Evolutionary conservation across 2,797 vertebrate genomes (phyloP).

Genomic region (Pseudochromis fuscus): DNA sequence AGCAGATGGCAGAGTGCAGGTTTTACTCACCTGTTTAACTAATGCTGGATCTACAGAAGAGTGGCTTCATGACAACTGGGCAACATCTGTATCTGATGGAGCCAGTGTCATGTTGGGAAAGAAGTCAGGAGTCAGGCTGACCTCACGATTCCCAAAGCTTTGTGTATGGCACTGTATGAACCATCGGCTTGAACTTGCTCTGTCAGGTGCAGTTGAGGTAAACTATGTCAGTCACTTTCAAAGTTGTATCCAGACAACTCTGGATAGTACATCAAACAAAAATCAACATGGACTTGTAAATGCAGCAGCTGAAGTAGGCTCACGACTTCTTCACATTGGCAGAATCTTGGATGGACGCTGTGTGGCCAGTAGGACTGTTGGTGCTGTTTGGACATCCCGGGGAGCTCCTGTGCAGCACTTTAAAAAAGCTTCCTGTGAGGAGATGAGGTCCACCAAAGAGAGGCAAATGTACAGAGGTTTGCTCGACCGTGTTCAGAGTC

Average conservation of each 20-base stretch:
- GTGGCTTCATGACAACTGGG: not conserved
- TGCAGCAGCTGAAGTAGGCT: conserved; percentile 2
- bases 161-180: conserved; percentile 1
- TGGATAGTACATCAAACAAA: no score
- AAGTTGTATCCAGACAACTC: no score
- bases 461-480: not conserved
- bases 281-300: no score
- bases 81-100: conserved; percentile 15
- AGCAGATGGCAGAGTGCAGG: not conserved
- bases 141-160: not conserved
- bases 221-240: no score
- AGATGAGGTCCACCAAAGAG: conserved; percentile 3
- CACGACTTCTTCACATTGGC: conserved; percentile 10
- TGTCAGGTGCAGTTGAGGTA: conserved; percentile 4
- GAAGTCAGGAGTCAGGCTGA: conserved; percentile 5
- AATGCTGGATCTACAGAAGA: conserved; percentile 7
- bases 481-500: no score
- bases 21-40: conserved; percentile 2
- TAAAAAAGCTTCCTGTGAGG: not conserved
- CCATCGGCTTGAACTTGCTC: no score
- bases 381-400: conserved; percentile 29
- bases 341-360: not conserved
- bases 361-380: conserved; percentile 29
- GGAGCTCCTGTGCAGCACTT: conserved; percentile 33
- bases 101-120: conserved; percentile 7